A percentile compares a stretch with the other conserved stretches of the same genome.
Evolutionary conservation across 2,113 vertebrate species (phyloP).

Genomic region (Spizaetus ornatus): DNA sequence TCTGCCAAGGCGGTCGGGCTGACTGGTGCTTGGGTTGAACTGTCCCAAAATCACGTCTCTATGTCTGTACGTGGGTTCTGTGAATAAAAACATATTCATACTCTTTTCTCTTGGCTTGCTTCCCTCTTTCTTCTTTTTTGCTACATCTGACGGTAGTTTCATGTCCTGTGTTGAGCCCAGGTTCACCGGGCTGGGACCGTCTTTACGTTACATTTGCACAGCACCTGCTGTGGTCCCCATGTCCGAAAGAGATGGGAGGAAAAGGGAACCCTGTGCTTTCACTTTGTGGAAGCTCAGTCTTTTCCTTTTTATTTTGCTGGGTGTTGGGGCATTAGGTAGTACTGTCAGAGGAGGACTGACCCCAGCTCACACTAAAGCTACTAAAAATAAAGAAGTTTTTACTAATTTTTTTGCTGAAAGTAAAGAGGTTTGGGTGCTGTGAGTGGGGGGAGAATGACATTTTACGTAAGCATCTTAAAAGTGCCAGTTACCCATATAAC

Average conservation of each 20-base stretch:
- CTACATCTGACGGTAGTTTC: not conserved
- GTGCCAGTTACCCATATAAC: not conserved
- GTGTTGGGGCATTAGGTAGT: not conserved
- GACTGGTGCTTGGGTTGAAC: not conserved
- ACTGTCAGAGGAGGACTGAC: not conserved
- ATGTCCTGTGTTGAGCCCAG: not conserved
- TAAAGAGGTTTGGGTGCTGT: not conserved
- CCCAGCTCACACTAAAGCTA: not conserved
- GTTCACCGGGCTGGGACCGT: not conserved
- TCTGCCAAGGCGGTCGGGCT: not conserved
- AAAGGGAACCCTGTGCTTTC: not conserved
- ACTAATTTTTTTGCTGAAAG: not conserved
- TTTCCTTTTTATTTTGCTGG: not conserved
- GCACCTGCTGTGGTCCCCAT: not conserved
- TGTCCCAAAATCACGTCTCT: not conserved
- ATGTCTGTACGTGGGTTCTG: not conserved
- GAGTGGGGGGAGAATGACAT: not conserved
- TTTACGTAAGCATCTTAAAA: not conserved
- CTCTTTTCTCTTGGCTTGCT: not conserved
- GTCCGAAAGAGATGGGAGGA: not conserved
- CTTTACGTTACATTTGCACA: not conserved
- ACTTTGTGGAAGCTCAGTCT: not conserved
- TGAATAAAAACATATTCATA: not conserved
- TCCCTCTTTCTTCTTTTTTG: not conserved
- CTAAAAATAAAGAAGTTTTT: not conserved